phyloP scores from a whole-genome alignment of 2,113 vertebrate genomes.

The Callipepla californica region DNA sequence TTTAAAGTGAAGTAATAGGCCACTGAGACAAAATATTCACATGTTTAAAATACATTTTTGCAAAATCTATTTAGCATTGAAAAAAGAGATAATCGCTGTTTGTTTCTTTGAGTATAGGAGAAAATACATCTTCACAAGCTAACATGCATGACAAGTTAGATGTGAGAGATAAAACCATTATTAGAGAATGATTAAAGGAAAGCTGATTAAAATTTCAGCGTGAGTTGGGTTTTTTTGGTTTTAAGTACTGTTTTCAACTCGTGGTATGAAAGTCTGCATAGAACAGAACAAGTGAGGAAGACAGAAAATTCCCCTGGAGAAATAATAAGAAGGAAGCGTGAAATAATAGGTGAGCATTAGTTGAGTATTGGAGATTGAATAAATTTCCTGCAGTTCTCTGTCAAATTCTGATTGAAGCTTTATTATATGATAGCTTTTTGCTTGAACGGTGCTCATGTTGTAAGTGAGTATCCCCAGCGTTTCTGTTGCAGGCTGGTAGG shows the following conservation, averaged over 20 bases:
- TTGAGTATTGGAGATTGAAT: neutral
- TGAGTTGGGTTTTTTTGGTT: neutral
- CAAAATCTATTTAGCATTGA: neutral
- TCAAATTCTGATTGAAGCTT: neutral
- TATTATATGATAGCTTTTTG: neutral
- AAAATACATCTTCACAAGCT: neutral
- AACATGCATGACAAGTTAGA: neutral
- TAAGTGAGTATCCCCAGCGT: neutral
- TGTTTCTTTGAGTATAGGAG: neutral
- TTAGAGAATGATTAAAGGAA: neutral
- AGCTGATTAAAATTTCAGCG: neutral
- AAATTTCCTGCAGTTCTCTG: neutral
- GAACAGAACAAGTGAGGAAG: neutral
- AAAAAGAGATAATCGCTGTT: neutral
- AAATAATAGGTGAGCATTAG: neutral
- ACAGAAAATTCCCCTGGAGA: neutral
- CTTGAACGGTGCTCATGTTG: neutral
- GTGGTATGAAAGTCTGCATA: neutral
- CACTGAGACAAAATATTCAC: neutral
- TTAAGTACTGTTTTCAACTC: neutral
- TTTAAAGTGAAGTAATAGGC: neutral
- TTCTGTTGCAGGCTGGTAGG: neutral
- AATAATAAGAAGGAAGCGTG: neutral
- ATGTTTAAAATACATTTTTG: neutral
- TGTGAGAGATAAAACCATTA: neutral